Conservation (phyloP, 2,797 vertebrate genomes). For the Simalia tracyae region DNA sequence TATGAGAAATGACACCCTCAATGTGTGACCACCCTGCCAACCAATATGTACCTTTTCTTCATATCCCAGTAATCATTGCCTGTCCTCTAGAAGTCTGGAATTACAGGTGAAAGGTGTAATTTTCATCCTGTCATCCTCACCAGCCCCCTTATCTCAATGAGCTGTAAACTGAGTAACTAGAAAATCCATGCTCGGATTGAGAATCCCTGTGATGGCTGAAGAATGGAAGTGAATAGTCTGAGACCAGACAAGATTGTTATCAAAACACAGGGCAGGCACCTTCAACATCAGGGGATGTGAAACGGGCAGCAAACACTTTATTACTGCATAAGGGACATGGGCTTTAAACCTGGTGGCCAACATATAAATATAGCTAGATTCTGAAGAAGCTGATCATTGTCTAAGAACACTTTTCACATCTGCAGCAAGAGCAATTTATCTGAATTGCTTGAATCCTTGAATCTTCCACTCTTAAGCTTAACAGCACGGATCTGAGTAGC, state of each 20-base stretch:
- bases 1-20: background rate
- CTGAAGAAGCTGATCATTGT: background rate
- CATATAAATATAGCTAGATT: background rate
- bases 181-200: background rate
- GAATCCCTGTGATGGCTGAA: background rate
- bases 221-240: background rate
- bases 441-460: background rate
- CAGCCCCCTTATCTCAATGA: background rate
- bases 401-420: background rate
- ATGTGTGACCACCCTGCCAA: background rate
- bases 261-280: background rate
- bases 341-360: background rate
- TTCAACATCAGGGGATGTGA: background rate
- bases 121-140: background rate
- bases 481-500: background rate
- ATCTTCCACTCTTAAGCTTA: background rate
- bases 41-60: background rate
- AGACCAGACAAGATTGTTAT: background rate
- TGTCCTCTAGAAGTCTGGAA: background rate
- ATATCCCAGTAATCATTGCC: background rate
- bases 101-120: background rate
- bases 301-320: background rate
- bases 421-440: background rate
- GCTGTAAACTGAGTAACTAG: background rate
- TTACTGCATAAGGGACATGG: background rate